Evolutionary conservation across 2,113 vertebrate species (phyloP).

Genomic region (Myotis lucifugus): DNA sequence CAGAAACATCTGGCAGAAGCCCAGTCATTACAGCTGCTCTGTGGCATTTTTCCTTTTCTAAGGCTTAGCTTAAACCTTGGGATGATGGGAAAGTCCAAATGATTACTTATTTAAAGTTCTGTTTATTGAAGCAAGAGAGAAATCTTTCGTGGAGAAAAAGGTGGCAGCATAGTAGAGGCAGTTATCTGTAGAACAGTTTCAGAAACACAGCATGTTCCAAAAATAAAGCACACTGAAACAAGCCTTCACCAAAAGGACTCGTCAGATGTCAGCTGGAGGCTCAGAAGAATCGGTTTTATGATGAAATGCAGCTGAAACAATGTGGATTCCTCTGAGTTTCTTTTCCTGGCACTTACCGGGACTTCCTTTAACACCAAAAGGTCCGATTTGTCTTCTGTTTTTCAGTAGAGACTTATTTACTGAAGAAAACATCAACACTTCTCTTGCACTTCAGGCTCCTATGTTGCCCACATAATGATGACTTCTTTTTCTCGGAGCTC

Average conservation of each 20-base stretch:
- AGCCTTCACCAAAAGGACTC: neutral
- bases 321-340: conserved; percentile 61
- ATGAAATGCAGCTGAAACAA: conserved; percentile 71
- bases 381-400: conserved; percentile 43
- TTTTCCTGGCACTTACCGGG: conserved; percentile 61
- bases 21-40: neutral
- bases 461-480: neutral
- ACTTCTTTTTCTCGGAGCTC: neutral
- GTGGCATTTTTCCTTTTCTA: neutral
- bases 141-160: conserved; percentile 23
- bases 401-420: conserved; percentile 45
- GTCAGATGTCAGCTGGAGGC: conserved; percentile 53
- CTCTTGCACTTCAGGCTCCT: neutral
- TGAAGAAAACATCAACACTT: neutral
- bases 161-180: neutral
- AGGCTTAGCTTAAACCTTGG: conserved; percentile 5
- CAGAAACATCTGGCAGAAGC: neutral
- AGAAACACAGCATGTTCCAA: conserved; percentile 64
- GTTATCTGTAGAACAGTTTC: conserved; percentile 55
- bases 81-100: neutral
- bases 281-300: conserved; percentile 68
- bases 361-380: conserved; percentile 64
- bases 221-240: conserved; percentile 57
- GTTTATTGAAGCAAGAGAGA: conserved; percentile 31
- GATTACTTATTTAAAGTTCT: conserved; percentile 6